Base-by-base conservation (phyloP, 2,113 vertebrate genomes). In the Petromus typicus region DNA sequence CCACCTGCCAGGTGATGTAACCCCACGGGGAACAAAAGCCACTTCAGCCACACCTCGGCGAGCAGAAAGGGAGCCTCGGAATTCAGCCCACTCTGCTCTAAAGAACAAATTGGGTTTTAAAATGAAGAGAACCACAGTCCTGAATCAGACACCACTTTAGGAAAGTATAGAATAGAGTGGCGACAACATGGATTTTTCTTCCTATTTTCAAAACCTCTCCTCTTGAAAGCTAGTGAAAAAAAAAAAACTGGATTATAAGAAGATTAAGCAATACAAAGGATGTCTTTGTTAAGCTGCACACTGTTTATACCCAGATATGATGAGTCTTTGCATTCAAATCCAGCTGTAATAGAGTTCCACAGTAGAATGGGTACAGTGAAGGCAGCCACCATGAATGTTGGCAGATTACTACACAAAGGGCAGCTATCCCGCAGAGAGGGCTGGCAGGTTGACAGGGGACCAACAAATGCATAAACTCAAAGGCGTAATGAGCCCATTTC, bases 221-320 rank as follows among this genome's bases (percentile, higher is more conserved):
- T 96, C 93, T 89, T 96, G 59, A 97, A 93, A 95, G 91, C 57
- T 81, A 40, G 23, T 56, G 73, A 16, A 51, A 67, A 51, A 51
- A 67, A 51, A 67, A 71, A 71, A 37, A 27, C 1, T 23, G 7
- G 84, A 96, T 95, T 94, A 76, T 95, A 88, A 91, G n/a, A 86
- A 87, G 91, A 96, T 95, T 88, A 84, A 95, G 76, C 89, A 96
- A 92, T 12, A 96, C 95, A 98, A 98, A 97, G 86, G 57, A 81
- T 17, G 78, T 17, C 90, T 95, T 88, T 96, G 96, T 96, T 73
- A 79, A 79, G 90, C 3, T 27, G 91, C 81, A 93, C 89, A 95
- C 94, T 97, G 94, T 98, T 95, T 97, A 96, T 90, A 86, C 81
- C 84, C 95, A 97, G 96, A 94, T 97, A 98, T 95, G 93, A 96